Percentiles rank a stretch among this genome's conserved stretches.
phyloP scores from a whole-genome alignment of 2,113 vertebrate species.

The Corythornis cristatus region DNA sequence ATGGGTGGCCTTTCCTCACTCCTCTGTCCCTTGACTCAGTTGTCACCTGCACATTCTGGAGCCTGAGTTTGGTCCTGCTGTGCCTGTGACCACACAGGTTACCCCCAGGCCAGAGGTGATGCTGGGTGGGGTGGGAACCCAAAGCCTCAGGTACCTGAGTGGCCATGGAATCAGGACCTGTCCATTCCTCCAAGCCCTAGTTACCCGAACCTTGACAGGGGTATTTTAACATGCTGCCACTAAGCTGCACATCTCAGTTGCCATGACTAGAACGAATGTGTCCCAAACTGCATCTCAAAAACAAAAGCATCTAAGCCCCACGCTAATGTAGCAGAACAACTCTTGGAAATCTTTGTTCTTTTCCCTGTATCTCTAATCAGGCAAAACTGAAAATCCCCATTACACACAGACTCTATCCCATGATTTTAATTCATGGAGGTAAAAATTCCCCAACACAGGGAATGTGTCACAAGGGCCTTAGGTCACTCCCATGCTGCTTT shows the following conservation, averaged over 20 bases:
- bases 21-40: background rate
- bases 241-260: background rate
- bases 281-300: background rate
- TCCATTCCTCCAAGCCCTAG: background rate
- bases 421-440: constrained; percentile 5
- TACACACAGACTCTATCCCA: background rate
- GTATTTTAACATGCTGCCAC: background rate
- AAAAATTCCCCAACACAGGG: background rate
- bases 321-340: background rate
- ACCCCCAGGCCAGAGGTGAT: background rate
- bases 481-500: background rate
- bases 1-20: background rate
- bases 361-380: background rate
- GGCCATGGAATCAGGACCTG: background rate
- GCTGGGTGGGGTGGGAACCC: background rate
- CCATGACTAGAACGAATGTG: background rate
- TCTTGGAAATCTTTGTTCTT: background rate
- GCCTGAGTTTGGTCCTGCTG: background rate
- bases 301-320: background rate
- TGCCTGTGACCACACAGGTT: background rate
- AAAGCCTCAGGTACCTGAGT: background rate
- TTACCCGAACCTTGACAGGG: background rate
- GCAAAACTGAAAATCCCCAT: constrained; percentile 46
- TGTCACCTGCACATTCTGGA: background rate
- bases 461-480: background rate